phyloP scores from a whole-genome alignment of 2,888 invertebrate species.

The Pasiphila rectangulata region DNA sequence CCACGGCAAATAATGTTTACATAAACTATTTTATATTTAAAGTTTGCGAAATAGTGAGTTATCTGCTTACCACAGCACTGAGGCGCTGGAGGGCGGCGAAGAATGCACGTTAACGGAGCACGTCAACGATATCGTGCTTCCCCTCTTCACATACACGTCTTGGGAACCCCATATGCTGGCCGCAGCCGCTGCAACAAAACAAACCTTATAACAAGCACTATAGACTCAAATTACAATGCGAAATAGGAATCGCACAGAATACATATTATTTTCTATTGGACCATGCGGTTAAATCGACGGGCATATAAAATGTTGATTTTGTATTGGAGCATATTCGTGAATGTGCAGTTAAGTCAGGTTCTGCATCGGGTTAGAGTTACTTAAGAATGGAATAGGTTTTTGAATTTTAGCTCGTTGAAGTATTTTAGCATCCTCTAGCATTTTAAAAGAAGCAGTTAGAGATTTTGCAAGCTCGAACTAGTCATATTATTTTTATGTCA shows the following conservation, averaged over 20 bases:
- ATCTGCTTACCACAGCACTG: conserved; percentile 83
- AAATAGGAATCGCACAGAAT: not conserved
- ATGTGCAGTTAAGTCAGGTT: not conserved
- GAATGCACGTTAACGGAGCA: conserved; percentile 94
- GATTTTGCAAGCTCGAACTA: no score
- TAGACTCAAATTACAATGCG: conserved; percentile 6
- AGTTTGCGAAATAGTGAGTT: no score
- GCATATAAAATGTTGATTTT: not conserved
- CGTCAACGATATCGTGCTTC: conserved; percentile 93
- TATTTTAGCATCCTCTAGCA: no score
- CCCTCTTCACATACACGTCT: conserved; percentile 93
- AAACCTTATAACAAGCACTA: conserved; percentile 34
- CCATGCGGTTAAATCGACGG: conserved; percentile 5
- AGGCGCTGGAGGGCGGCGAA: conserved; percentile 85
- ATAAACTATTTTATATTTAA: no score
- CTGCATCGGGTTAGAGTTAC: not conserved
- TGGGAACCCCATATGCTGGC: conserved; percentile 92
- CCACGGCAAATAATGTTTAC: no score
- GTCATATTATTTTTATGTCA: no score
- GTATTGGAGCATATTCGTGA: not conserved
- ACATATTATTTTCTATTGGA: not conserved
- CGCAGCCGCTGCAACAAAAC: conserved; percentile 87
- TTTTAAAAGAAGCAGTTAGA: no score
- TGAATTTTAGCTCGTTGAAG: not conserved
- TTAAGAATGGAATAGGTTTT: not conserved